phyloP scores from a whole-genome alignment of 2,888 invertebrate species.

The Theodoxus fluviatilis region DNA sequence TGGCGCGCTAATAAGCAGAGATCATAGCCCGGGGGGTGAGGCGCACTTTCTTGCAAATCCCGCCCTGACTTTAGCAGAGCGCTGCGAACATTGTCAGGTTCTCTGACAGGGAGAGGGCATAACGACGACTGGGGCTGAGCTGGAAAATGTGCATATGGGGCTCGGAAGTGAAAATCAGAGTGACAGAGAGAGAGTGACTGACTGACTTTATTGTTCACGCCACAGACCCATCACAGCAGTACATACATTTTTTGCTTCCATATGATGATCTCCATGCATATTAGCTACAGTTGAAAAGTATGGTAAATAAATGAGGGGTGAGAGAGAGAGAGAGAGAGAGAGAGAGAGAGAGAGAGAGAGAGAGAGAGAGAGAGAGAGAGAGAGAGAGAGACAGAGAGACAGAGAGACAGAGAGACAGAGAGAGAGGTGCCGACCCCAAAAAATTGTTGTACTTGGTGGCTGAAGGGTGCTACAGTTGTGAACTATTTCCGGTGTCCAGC shows the following conservation, averaged over 20 bases:
- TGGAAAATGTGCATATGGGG: no score
- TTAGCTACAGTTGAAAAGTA: neutral
- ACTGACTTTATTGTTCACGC: no score
- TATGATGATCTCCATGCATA: neutral
- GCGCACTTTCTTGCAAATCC: no score
- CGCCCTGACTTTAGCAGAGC: no score
- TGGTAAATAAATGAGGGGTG: neutral
- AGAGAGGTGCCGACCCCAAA: neutral
- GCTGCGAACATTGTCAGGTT: no score
- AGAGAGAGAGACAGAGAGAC: constrained; percentile 17
- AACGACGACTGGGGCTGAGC: no score
- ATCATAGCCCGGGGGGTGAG: no score
- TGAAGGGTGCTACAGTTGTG: neutral
- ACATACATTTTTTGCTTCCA: no score
- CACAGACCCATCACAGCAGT: no score
- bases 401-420: constrained; percentile 15
- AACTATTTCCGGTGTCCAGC: neutral
- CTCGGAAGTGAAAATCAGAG: neutral
- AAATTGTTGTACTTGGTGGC: neutral
- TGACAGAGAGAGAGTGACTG: constrained; percentile 17
- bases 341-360: constrained; percentile 22
- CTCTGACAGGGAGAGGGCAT: no score
- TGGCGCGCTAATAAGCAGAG: no score
- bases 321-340: neutral
- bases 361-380: neutral